Base-by-base conservation (phyloP, 1,140 invertebrate species). In the Liolophura sinensis region DNA sequence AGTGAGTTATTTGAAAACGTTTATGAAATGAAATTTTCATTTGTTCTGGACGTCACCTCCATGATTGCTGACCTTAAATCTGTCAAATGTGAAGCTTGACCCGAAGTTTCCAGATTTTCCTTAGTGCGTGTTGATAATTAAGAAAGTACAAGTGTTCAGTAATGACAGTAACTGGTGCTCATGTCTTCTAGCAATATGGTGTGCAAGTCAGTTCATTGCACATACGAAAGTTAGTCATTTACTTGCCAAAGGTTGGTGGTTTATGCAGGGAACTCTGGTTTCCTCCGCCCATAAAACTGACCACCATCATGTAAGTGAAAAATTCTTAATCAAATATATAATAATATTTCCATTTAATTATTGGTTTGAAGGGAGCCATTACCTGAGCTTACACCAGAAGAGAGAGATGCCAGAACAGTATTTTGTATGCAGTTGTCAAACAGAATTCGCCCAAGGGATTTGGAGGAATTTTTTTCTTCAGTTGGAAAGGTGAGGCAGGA, bases 401-500 rank as follows among this genome's bases (percentile, higher is more conserved):
- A 99, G 85, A 87, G 97, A 66, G 98, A 99, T 89, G 92, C 96
- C 0, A 88, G 98, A 16, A 99, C 98, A 25, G 94, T 99, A 14
- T 99, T 99, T 84, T 98, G 96, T 83, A 85, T 87, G 86, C 83
- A 87, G 80, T 74, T 87, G 58, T 95, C 96, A 65, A 93, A 97
- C 77, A 88, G 95, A 72, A 95, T 99, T 73, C 89, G 97, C 66
- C 93, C 94, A 14, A 89, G 96, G 65, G 97, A 99, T 84, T 86
- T 99, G 48, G 97, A 99, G 87, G 97, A 99, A 85, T 99, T 99
- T 84, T 99, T 99, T 82, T 97, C 95, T 5, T 93, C 95, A 64
- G 97, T 99, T 65, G 98, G 98, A 50, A 98, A 98, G 89, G 97
- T 99, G 75, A 68, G 65, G 59, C 62, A n/a, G 62, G 59, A 20